Conservation (phyloP, 2,113 vertebrate genomes). For the Burhinus bistriatus region DNA sequence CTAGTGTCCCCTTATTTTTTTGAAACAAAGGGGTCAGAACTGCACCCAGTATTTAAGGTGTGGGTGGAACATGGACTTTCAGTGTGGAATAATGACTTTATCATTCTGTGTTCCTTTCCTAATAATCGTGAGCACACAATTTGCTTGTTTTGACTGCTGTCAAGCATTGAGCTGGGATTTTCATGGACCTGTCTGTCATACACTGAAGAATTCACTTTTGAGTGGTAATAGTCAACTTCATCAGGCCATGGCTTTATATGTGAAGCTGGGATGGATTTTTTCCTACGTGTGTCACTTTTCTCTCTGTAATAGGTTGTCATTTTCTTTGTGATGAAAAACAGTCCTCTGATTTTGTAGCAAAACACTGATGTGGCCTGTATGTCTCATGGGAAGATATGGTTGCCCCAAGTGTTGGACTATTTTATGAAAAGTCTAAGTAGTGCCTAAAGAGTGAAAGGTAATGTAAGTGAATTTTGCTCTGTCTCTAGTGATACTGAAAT, state of each 20-base stretch:
- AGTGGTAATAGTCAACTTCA: not conserved
- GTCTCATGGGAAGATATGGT: constrained; percentile 13
- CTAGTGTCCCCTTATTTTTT: not conserved
- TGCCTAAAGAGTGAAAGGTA: constrained; percentile 48
- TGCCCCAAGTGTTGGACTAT: not conserved
- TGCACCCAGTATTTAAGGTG: not conserved
- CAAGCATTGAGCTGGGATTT: not conserved
- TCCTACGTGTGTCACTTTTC: not conserved
- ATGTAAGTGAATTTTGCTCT: constrained; percentile 30
- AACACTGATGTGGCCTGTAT: constrained; percentile 22
- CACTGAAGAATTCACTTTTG: not conserved
- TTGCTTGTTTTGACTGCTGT: not conserved
- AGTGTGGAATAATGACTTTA: not conserved
- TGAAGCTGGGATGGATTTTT: constrained; percentile 14
- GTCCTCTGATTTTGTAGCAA: constrained; percentile 31
- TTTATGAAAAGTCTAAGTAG: constrained; percentile 43
- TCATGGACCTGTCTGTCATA: not conserved
- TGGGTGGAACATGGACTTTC: not conserved
- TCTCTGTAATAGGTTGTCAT: constrained; percentile 46
- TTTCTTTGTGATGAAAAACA: constrained; percentile 47
- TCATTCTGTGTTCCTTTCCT: not conserved
- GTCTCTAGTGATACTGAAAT: constrained; percentile 9
- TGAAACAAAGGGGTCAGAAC: not conserved
- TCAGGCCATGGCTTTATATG: not conserved
- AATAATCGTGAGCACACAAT: not conserved